Percentiles rank a stretch among this genome's conserved stretches.
phyloP scores from a whole-genome alignment of 2,888 invertebrate species.

The Thalpophila matura region DNA sequence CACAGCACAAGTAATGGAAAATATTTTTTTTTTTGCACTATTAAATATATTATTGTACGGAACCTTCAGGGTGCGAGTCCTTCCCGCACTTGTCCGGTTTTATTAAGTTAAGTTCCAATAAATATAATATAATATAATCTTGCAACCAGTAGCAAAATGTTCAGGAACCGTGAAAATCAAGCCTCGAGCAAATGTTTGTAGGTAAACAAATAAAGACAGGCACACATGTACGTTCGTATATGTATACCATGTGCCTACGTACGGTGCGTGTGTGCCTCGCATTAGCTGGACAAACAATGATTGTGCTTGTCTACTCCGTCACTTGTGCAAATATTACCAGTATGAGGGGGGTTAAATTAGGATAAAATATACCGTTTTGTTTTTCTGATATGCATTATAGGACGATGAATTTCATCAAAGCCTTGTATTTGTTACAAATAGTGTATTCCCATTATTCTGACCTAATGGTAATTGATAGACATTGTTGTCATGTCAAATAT shows the following conservation, averaged over 20 bases:
- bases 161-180: conserved; percentile 40
- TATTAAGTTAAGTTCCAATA: no score
- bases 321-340: conserved; percentile 52
- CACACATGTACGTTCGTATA: conserved; percentile 25
- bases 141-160: not conserved
- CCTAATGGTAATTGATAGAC: no score
- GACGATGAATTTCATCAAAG: not conserved
- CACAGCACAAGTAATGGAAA: no score
- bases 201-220: conserved; percentile 42
- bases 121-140: no score
- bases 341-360: conserved; percentile 44
- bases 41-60: no score
- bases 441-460: not conserved
- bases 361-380: conserved; percentile 12
- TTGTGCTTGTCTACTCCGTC: conserved; percentile 54
- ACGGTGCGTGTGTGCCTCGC: conserved; percentile 56
- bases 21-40: no score
- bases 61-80: no score
- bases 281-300: conserved; percentile 69
- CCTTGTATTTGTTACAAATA: not conserved
- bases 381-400: conserved; percentile 6
- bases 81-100: no score
- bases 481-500: no score
- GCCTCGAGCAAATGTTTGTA: conserved; percentile 33
- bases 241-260: conserved; percentile 9